phyloP scores from a whole-genome alignment of 2,797 vertebrate species.

The Dromococcyx pavoninus region DNA sequence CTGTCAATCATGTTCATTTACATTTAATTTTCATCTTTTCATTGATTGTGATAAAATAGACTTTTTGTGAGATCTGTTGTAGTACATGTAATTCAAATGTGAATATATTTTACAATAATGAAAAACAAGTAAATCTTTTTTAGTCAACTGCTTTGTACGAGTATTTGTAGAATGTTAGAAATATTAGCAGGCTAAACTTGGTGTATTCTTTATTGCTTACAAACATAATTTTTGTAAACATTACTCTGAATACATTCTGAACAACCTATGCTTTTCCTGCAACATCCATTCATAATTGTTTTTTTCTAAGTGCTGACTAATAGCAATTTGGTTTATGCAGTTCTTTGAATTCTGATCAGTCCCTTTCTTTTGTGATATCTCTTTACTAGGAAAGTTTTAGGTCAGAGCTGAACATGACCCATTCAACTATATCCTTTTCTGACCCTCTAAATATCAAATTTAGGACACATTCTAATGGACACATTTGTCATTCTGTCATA shows the following conservation, averaged over 20 bases:
- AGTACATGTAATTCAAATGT: neutral
- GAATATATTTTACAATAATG: neutral
- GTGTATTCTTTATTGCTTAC: neutral
- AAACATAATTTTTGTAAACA: neutral
- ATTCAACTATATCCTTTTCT: neutral
- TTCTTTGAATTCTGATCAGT: neutral
- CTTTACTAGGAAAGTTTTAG: neutral
- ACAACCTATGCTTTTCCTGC: neutral
- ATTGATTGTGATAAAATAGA: neutral
- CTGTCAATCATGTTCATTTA: neutral
- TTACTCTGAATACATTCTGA: neutral
- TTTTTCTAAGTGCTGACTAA: neutral
- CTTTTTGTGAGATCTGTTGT: neutral
- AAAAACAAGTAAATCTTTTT: neutral
- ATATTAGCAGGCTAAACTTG: neutral
- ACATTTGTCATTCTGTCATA: neutral
- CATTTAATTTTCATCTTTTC: neutral
- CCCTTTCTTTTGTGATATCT: neutral
- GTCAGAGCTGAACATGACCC: neutral
- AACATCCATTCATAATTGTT: neutral
- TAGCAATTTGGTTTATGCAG: neutral
- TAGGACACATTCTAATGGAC: neutral
- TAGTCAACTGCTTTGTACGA: neutral
- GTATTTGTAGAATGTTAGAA: neutral
- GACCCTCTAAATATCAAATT: neutral